Conservation (phyloP, 1,140 invertebrate genomes). For the honey bee (Apis mellifera) region DNA sequence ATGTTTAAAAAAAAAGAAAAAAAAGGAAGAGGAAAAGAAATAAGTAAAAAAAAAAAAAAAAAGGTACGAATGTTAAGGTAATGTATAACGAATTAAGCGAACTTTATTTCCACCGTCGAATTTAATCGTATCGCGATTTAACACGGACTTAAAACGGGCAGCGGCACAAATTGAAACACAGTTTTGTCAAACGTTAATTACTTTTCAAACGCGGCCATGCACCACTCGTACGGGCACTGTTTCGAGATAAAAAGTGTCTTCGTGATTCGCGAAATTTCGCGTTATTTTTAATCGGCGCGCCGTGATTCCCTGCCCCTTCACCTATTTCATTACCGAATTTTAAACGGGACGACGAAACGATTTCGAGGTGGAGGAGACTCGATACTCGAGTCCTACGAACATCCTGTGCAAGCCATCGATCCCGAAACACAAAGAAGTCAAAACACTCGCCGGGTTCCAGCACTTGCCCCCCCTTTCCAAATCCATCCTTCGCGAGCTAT, state of each 20-base stretch:
- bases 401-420: background rate
- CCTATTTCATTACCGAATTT: background rate
- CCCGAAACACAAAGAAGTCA: constrained; percentile 28
- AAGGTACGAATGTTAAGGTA: background rate
- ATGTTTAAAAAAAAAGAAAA: background rate
- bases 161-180: background rate
- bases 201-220: background rate
- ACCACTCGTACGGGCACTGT: background rate
- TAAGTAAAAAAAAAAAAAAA: background rate
- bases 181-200: constrained; percentile 8
- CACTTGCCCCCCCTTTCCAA: constrained; percentile 28
- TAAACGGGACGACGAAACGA: too few relatives aligned
- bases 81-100: background rate
- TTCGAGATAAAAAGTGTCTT: background rate
- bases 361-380: background rate
- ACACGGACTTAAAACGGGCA: background rate
- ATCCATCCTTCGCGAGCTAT: constrained; percentile 47
- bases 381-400: background rate
- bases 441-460: constrained; percentile 15
- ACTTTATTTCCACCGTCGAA: background rate
- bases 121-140: background rate
- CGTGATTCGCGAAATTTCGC: background rate
- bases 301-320: background rate
- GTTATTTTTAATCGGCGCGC: background rate
- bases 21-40: background rate